Conservation (phyloP, 2,888 invertebrate genomes). For the Lochmaea capreae region DNA sequence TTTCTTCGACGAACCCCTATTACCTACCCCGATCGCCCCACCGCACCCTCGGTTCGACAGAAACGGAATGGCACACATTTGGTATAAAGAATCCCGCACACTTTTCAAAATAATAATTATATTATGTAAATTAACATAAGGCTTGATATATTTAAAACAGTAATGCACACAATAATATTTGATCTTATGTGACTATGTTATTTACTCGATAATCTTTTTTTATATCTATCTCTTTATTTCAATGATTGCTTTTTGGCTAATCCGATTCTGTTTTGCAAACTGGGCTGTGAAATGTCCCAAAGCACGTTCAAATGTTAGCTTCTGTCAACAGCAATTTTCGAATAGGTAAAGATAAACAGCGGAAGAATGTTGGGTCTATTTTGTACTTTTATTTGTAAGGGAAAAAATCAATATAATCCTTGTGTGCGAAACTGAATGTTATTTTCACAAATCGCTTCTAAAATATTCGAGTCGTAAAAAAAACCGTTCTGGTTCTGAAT, state of each 20-base stretch:
- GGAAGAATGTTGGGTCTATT: not conserved
- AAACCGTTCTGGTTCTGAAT: no score
- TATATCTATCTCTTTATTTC: no score
- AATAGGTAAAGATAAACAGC: constrained; percentile 14
- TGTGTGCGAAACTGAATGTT: not conserved
- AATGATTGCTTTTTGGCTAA: not conserved
- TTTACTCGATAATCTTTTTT: no score
- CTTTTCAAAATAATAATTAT: no score
- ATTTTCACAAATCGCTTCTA: not conserved
- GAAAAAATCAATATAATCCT: not conserved
- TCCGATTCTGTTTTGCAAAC: constrained; percentile 1
- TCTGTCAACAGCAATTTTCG: constrained; percentile 21
- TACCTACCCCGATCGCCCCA: constrained; percentile 3
- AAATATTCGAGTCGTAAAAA: no score
- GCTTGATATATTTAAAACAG: no score
- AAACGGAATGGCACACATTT: not conserved
- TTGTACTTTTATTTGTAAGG: not conserved
- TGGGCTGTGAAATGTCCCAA: constrained; percentile 10
- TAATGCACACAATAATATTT: no score
- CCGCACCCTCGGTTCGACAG: not conserved
- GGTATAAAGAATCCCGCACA: no score
- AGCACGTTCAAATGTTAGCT: constrained; percentile 19
- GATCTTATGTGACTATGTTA: no score
- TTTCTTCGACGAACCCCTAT: constrained; percentile 21
- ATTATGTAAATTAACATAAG: no score